Percentiles rank a stretch among this genome's conserved stretches.
phyloP scores from a whole-genome alignment of 2,113 vertebrate genomes.

The Notarius lentiginosus region DNA sequence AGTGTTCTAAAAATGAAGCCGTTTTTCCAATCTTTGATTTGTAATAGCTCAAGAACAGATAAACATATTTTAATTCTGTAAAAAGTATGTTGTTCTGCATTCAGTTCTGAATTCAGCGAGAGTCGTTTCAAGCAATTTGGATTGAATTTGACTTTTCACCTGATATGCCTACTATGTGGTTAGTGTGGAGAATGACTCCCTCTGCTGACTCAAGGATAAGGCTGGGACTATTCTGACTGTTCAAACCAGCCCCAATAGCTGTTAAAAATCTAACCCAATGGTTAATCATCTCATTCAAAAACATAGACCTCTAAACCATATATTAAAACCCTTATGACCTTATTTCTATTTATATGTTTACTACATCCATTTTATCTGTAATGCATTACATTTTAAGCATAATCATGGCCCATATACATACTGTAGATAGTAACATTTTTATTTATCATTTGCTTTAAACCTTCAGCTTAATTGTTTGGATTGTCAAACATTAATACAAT shows the following conservation, averaged over 20 bases:
- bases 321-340: neutral
- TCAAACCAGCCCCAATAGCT: neutral
- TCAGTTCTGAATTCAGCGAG: no score
- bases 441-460: neutral
- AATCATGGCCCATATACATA: neutral
- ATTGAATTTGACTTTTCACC: no score
- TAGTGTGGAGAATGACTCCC: constrained; percentile 4
- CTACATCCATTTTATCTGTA: neutral
- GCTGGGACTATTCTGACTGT: neutral
- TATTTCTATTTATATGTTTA: neutral
- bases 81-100: no score
- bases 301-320: neutral
- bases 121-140: no score
- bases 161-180: no score
- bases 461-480: neutral
- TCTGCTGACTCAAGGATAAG: constrained; percentile 7
- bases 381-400: neutral
- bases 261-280: neutral
- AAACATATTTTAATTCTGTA: no score
- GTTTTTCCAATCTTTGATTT: no score
- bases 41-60: no score
- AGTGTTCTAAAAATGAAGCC: no score
- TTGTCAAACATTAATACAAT: neutral
- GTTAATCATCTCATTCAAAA: neutral
- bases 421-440: neutral